Percentiles rank a stretch among this genome's conserved stretches.
Evolutionary conservation across 2,888 invertebrate genomes (phyloP).

Genomic region (Gymnosoma rotundatum): DNA sequence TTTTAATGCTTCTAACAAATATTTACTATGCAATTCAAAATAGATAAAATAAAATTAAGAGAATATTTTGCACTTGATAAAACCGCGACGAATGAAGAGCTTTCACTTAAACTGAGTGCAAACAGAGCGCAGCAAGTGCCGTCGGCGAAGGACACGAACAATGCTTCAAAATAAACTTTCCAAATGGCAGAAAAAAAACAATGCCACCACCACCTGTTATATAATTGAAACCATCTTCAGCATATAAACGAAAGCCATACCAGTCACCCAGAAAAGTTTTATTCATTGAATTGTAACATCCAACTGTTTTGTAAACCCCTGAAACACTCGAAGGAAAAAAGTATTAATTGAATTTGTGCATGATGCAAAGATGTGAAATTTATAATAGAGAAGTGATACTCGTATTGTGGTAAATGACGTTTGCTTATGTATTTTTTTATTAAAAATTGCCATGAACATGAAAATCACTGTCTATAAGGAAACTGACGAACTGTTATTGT

Average conservation of each 20-base stretch:
- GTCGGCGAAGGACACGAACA: constrained; percentile 88
- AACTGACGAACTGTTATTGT: constrained; percentile 3
- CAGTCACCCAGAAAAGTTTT: constrained; percentile 90
- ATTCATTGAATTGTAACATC: constrained; percentile 78
- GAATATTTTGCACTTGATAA: constrained; percentile 87
- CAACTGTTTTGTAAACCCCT: constrained; percentile 78
- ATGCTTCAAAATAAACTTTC: constrained; percentile 83
- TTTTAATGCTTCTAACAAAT: not conserved
- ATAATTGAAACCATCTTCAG: constrained; percentile 91
- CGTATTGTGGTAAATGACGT: constrained; percentile 6
- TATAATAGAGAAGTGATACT: not conserved
- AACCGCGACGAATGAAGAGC: constrained; percentile 91
- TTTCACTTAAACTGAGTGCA: constrained; percentile 85
- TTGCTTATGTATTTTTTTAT: not conserved
- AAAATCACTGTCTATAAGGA: constrained; percentile 15
- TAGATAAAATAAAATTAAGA: not conserved
- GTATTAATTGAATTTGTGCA: not conserved
- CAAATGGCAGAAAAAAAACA: constrained; percentile 87
- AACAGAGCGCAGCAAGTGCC: constrained; percentile 94
- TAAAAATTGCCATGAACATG: too few species aligned
- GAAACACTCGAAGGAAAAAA: constrained; percentile 75
- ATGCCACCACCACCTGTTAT: constrained; percentile 97
- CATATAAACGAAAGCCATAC: constrained; percentile 90
- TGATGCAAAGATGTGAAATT: not conserved
- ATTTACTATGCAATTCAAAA: not conserved